Conservation (phyloP, 1,140 invertebrate genomes). For the Scaptodrosophila lebanonensis region DNA sequence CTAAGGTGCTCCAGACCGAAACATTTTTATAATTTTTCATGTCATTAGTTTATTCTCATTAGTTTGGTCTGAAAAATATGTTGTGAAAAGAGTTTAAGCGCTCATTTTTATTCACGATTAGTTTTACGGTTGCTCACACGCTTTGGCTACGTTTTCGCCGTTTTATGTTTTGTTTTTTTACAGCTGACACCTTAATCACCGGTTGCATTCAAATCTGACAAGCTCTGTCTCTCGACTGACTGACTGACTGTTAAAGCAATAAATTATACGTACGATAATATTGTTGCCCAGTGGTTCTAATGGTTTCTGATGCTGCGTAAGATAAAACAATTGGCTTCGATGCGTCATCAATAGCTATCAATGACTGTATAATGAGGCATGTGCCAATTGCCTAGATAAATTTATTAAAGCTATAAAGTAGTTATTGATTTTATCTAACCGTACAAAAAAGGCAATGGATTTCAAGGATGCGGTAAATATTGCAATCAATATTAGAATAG, state of each 20-base stretch:
- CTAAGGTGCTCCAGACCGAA: too few relatives aligned
- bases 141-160: not conserved
- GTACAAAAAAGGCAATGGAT: too few relatives aligned
- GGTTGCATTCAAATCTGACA: conserved; percentile 31
- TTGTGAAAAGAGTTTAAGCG: too few relatives aligned
- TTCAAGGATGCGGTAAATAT: too few relatives aligned
- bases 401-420: too few relatives aligned
- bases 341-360: too few relatives aligned
- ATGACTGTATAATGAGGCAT: too few relatives aligned
- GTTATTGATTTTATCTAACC: too few relatives aligned
- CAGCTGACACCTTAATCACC: conserved; percentile 60
- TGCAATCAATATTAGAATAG: too few relatives aligned
- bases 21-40: conserved; percentile 36
- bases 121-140: not conserved
- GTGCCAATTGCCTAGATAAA: too few relatives aligned
- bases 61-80: too few relatives aligned
- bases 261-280: conserved; percentile 37
- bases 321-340: not conserved
- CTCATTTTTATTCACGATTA: too few relatives aligned
- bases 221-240: conserved; percentile 9
- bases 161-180: conserved; percentile 17
- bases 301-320: conserved; percentile 7
- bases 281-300: conserved; percentile 16
- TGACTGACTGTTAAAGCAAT: conserved; percentile 45
- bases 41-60: conserved; percentile 31